These are phyloP conservation scores for Petaurus breviceps DNA, from an alignment of 2,113 vertebrate species.

Conservation along the genomic window DNA sequence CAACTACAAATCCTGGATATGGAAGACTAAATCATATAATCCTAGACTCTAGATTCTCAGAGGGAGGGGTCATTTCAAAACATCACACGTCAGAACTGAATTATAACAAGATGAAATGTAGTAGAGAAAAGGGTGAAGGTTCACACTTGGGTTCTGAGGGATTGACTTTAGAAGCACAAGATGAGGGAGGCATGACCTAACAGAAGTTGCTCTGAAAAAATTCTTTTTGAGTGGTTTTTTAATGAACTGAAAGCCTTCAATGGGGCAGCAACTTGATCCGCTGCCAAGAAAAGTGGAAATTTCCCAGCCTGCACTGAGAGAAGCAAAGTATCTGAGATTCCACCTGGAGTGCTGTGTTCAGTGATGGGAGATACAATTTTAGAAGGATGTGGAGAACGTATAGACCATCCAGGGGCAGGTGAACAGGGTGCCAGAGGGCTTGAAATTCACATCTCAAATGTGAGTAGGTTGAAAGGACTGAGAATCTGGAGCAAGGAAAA, in stretches of 20 bases:
- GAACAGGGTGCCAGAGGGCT: neutral
- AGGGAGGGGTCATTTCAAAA: neutral
- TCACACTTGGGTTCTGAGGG: neutral
- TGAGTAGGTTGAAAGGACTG: neutral
- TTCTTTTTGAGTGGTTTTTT: neutral
- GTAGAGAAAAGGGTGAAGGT: neutral
- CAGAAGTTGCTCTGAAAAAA: neutral
- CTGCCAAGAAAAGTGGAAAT: neutral
- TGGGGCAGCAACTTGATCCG: too few species aligned
- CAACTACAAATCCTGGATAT: neutral
- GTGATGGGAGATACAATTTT: neutral
- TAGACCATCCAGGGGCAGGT: neutral
- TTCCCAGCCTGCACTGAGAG: neutral
- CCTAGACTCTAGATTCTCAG: neutral
- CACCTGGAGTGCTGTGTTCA: neutral
- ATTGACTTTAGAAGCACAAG: too few species aligned
- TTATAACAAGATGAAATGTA: neutral
- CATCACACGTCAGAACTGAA: neutral
- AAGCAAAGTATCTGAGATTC: neutral
- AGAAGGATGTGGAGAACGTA: neutral
- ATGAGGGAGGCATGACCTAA: neutral
- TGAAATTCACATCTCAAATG: neutral
- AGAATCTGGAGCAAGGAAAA: neutral
- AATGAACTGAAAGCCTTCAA: neutral
- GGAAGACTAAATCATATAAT: neutral